Conservation (phyloP, 2,797 vertebrate species). For the Centropyge bicolor region DNA sequence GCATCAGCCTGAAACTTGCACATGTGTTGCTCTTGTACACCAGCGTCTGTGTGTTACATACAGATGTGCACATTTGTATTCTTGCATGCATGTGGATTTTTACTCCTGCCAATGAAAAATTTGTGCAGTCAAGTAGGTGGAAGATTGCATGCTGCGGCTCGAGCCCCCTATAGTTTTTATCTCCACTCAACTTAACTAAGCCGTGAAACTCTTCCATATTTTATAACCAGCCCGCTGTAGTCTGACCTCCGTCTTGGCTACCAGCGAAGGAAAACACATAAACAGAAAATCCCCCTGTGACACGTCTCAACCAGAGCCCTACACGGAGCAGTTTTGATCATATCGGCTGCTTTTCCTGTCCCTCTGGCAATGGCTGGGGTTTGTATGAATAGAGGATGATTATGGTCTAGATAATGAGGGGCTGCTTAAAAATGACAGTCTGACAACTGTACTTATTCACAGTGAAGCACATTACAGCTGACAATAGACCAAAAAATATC, state of each 20-base stretch:
- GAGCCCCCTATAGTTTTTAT: constrained; percentile 7
- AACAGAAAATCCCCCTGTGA: constrained; percentile 7
- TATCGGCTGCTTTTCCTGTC: constrained; percentile 33
- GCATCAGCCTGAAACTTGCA: constrained; percentile 4
- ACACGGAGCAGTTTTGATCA: background rate
- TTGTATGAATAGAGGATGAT: constrained; percentile 60
- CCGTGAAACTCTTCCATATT: constrained; percentile 62
- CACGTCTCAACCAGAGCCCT: background rate
- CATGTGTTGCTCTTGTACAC: background rate
- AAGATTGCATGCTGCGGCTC: constrained; percentile 57
- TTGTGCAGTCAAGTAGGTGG: constrained; percentile 65
- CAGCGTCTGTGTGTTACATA: background rate
- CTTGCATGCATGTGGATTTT: constrained; percentile 17
- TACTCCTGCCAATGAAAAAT: constrained; percentile 21
- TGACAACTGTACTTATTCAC: constrained; percentile 50
- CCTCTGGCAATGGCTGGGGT: constrained; percentile 24
- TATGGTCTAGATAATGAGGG: constrained; percentile 50
- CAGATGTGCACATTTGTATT: constrained; percentile 8
- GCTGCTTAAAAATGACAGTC: constrained; percentile 46
- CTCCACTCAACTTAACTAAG: constrained; percentile 38
- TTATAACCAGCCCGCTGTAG: constrained; percentile 48
- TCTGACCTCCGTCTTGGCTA: constrained; percentile 41
- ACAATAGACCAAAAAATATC: constrained; percentile 51
- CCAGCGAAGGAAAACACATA: constrained; percentile 24
- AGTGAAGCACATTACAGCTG: constrained; percentile 55